Base-by-base conservation (phyloP, 2,888 invertebrate genomes). In the Meiosimyza decipiens region DNA sequence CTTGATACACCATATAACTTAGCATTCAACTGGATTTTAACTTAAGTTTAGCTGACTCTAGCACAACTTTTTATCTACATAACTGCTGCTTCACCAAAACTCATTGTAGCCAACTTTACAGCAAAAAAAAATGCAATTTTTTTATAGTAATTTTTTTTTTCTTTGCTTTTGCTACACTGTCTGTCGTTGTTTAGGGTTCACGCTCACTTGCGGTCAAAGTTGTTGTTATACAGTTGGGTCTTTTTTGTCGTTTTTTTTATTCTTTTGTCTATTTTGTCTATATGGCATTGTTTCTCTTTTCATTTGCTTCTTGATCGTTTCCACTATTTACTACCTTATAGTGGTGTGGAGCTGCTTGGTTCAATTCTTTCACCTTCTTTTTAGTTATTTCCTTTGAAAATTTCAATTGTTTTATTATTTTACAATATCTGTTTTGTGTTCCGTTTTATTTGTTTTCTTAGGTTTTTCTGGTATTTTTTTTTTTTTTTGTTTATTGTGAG, bases 111-210 rank as follows among this genome's bases (percentile, higher is more conserved):
- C 40, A 40, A 40, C 9, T 40, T 40, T 40, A 40, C 40, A 40
- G 40, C 40, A 40, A 40, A 40, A 40, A 40, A 40, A 40, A 9
- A 40, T 9, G 9, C 40, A 9, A 40, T 40, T 40, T 9, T 40
- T 40, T 40, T 40, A 40, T 40, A 40, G 9, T 40, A 40, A 6
- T 9, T 40, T 40, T 6, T 40, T n/a, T 40, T 40, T 7, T 4
- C 40, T 40, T 40, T 40, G 40, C 40, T 40, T 40, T 40, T 40
- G 40, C 40, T 40, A 9, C 40, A 28, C 28, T 28, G 4, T 28
- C 28, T 28, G 28, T 50, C 16, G 62, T 68, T 71, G 67, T 72
- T 76, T 75, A 73, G 72, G 74, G 75, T 77, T 76, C 76, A 74
- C 65, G 73, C 73, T 75, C 63, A 63, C 52, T 70, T 51, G 70